These are phyloP conservation scores for Plagodis pulveraria DNA, from an alignment of 2,888 invertebrate species.

Conservation along the genomic window DNA sequence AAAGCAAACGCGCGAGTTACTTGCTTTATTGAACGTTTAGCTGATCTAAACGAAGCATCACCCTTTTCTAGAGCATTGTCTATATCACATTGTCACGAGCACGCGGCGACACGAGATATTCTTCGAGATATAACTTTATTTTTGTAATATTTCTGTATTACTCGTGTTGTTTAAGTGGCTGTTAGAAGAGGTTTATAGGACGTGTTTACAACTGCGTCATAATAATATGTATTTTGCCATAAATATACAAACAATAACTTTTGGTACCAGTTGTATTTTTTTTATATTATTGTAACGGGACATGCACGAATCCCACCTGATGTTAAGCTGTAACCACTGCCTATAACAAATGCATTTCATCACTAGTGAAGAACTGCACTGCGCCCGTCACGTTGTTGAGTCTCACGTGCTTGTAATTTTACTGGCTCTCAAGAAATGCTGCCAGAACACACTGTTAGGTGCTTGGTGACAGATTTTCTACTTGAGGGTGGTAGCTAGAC, in stretches of 20 bases:
- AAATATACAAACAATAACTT: not conserved
- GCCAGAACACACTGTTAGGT: too few species aligned
- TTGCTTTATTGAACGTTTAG: constrained; percentile 34
- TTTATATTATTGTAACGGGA: too few species aligned
- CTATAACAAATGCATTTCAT: too few species aligned
- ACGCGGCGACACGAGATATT: constrained; percentile 80
- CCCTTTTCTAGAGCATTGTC: constrained; percentile 80
- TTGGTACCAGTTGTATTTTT: too few species aligned
- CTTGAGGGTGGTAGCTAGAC: too few species aligned
- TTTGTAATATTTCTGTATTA: constrained; percentile 72
- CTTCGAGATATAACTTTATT: constrained; percentile 78
- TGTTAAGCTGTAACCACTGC: too few species aligned
- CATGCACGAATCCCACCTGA: too few species aligned
- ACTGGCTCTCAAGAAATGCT: too few species aligned
- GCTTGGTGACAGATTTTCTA: too few species aligned
- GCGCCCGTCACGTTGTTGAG: too few species aligned
- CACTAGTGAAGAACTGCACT: too few species aligned
- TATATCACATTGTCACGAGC: constrained; percentile 82
- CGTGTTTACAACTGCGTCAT: constrained; percentile 13
- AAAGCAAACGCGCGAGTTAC: constrained; percentile 35
- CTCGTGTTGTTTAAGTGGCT: constrained; percentile 37
- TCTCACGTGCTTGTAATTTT: too few species aligned
- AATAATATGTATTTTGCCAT: not conserved
- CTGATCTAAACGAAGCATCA: constrained; percentile 64
- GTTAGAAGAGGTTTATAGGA: constrained; percentile 20